Percentiles rank a stretch among this genome's conserved stretches.
These are phyloP conservation scores for Campoplex nolae DNA, from an alignment of 2,888 invertebrate genomes.

Conservation along the genomic window DNA sequence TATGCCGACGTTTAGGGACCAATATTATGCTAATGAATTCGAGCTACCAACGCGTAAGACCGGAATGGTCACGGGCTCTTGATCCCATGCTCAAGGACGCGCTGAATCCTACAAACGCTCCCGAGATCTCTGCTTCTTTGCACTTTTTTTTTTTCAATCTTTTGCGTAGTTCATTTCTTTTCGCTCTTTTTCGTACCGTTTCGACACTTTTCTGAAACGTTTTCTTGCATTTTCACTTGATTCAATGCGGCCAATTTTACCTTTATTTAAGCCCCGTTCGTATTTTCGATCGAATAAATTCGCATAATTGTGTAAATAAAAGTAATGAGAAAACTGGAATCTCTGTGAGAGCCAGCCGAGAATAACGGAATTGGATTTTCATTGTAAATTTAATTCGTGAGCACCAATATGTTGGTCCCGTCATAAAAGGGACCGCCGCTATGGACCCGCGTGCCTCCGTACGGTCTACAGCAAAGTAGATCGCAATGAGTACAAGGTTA, in stretches of 20 bases:
- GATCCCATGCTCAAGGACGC: background rate
- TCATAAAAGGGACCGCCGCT: conserved; percentile 75
- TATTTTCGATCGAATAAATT: background rate
- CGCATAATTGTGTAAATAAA: background rate
- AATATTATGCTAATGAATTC: conserved; percentile 65
- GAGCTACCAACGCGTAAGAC: conserved; percentile 31
- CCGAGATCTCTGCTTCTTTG: conserved; percentile 19
- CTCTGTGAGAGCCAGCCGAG: background rate
- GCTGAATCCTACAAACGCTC: background rate
- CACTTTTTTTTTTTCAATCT: background rate
- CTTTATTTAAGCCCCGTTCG: too few relatives aligned
- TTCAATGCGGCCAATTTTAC: background rate
- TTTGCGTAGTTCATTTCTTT: background rate
- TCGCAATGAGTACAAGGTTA: conserved; percentile 81
- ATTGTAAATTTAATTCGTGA: conserved; percentile 53
- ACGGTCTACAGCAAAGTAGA: conserved; percentile 66
- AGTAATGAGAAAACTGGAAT: background rate
- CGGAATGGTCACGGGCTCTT: conserved; percentile 41
- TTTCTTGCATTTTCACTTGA: background rate
- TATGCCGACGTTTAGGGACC: conserved; percentile 57
- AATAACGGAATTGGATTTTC: conserved; percentile 42
- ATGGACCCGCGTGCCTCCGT: conserved; percentile 63
- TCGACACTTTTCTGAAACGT: background rate
- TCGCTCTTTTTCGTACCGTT: background rate
- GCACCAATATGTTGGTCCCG: conserved; percentile 50